These are phyloP conservation scores for Trinorchestia longiramus DNA, from an alignment of 1,140 invertebrate genomes.

Conservation along the genomic window DNA sequence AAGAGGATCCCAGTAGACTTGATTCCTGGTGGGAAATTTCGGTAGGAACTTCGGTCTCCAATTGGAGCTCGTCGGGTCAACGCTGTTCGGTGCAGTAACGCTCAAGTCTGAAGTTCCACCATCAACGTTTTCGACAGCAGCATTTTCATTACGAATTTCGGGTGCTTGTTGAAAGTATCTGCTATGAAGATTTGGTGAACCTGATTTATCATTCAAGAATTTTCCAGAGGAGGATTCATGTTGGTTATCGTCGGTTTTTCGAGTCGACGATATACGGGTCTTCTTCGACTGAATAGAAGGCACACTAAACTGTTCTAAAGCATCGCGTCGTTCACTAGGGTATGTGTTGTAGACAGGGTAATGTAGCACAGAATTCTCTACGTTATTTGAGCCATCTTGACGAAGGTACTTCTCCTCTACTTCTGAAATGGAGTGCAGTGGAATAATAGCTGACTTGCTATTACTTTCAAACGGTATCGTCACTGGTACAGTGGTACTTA, in stretches of 20 bases:
- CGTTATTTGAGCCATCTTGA: neutral
- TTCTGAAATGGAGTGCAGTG: neutral
- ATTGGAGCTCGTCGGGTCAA: neutral
- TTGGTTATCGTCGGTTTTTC: neutral
- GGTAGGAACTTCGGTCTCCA: neutral
- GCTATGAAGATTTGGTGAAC: neutral
- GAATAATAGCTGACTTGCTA: neutral
- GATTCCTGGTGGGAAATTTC: neutral
- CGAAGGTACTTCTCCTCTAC: neutral
- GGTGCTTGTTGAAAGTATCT: neutral
- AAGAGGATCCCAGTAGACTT: constrained; percentile 47
- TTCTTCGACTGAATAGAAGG: neutral
- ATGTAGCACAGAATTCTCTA: neutral
- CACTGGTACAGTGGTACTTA: neutral
- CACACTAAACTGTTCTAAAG: neutral
- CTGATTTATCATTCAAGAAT: neutral
- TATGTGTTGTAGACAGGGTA: neutral
- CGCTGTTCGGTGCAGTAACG: neutral
- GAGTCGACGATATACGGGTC: neutral
- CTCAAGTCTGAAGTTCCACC: neutral
- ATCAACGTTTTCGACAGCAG: neutral
- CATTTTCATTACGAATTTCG: neutral
- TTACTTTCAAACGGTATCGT: neutral
- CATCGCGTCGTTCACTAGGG: neutral
- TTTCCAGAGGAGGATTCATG: neutral